phyloP scores from a whole-genome alignment of 2,888 invertebrate genomes.

The Epsilonema sp. region DNA sequence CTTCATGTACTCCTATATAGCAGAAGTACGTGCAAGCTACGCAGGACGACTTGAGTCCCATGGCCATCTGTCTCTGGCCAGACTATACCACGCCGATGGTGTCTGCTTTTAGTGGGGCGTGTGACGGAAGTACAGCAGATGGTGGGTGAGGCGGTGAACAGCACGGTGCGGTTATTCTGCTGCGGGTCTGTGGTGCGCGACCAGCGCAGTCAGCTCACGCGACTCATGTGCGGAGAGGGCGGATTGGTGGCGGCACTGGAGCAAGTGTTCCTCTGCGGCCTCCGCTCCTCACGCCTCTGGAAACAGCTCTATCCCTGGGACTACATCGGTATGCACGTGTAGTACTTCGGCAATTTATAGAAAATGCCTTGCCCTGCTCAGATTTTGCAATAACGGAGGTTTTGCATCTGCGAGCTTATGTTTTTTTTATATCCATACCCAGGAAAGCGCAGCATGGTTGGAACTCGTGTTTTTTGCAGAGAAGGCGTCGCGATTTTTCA shows the following conservation, averaged over 20 bases:
- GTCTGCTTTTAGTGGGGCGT: no score
- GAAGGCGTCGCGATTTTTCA: slow-evolving; percentile 19
- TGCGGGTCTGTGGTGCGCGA: slow-evolving; percentile 48
- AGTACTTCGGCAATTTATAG: no score
- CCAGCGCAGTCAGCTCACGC: slow-evolving; percentile 45
- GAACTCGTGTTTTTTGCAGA: slow-evolving; percentile 12
- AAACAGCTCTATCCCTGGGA: slow-evolving; percentile 95
- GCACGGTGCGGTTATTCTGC: slow-evolving; percentile 87
- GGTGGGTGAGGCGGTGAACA: slow-evolving; percentile 77
- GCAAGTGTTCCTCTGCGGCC: slow-evolving; percentile 82
- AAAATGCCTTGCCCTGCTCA: no score
- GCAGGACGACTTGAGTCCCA: no score
- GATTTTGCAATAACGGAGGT: no score
- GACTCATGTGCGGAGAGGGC: slow-evolving; percentile 76
- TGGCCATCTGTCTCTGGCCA: no score
- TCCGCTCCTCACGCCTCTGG: slow-evolving; percentile 74
- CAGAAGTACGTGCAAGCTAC: no score
- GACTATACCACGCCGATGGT: no score
- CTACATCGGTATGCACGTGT: slow-evolving; percentile 80
- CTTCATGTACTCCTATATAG: no score
- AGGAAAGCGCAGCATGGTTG: slow-evolving; percentile 6
- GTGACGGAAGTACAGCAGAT: slow-evolving; percentile 41
- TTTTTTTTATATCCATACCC: neutral
- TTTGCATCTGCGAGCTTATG: no score
- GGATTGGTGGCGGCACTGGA: slow-evolving; percentile 82